phyloP scores from a whole-genome alignment of 2,888 invertebrate genomes.

The Criorhina ranunculi region DNA sequence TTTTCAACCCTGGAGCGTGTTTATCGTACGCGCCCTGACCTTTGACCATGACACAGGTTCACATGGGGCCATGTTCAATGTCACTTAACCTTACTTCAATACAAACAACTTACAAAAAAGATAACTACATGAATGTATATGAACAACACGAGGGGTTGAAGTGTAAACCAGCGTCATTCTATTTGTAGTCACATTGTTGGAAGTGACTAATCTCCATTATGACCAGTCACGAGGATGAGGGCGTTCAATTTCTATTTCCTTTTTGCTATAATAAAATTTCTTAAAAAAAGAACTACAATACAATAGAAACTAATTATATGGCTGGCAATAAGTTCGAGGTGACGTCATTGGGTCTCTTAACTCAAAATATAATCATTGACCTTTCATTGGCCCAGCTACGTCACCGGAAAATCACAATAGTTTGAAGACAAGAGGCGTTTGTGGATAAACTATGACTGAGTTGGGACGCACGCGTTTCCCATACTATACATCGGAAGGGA shows the following conservation, averaged over 20 bases:
- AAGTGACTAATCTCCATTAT: slow-evolving; percentile 62
- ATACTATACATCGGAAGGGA: no score
- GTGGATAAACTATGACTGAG: background rate
- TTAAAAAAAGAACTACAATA: background rate
- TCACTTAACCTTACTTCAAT: slow-evolving; percentile 35
- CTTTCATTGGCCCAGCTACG: slow-evolving; percentile 51
- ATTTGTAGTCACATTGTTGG: slow-evolving; percentile 41
- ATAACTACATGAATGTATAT: background rate
- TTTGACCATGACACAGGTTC: slow-evolving; percentile 71
- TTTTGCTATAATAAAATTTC: background rate
- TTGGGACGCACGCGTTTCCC: slow-evolving; percentile 18
- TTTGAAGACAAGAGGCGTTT: background rate
- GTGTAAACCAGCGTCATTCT: slow-evolving; percentile 29
- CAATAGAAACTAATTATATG: slow-evolving; percentile 40
- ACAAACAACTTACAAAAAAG: background rate
- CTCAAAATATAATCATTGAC: slow-evolving; percentile 59
- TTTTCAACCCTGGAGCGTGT: slow-evolving; percentile 23
- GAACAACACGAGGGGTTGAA: slow-evolving; percentile 10
- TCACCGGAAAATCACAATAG: slow-evolving; percentile 57
- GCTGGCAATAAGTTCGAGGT: slow-evolving; percentile 4
- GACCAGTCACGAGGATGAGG: slow-evolving; percentile 43
- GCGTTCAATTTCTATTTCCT: slow-evolving; percentile 12
- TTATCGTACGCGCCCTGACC: slow-evolving; percentile 59
- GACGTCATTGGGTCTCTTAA: slow-evolving; percentile 49
- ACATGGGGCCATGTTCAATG: slow-evolving; percentile 71